Evolutionary conservation across 2,888 invertebrate species (phyloP).

Genomic region (Erynnis tages): DNA sequence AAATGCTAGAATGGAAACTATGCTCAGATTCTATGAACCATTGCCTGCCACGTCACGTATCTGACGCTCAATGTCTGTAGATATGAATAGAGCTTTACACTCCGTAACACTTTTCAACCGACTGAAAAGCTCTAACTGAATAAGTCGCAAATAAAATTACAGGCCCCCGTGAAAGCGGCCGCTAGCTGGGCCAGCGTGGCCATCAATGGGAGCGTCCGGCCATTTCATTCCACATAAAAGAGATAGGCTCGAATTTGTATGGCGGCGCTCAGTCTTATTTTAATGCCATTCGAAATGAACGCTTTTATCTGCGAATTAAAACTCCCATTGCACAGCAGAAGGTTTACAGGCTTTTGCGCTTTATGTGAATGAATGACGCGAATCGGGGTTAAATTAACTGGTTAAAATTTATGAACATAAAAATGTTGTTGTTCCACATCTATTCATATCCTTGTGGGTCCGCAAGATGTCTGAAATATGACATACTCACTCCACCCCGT

Average conservation of each 20-base stretch:
- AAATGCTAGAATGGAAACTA: no score
- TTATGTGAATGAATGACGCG: conserved; percentile 12
- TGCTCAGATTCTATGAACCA: no score
- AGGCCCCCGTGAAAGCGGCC: conserved; percentile 27
- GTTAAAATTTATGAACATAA: conserved; percentile 5
- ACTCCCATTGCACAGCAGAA: conserved; percentile 10
- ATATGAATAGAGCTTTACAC: no score
- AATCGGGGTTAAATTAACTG: conserved; percentile 18
- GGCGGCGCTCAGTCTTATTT: conserved; percentile 20
- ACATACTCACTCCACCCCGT: no score
- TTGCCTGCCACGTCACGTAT: no score
- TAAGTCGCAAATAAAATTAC: conserved; percentile 38
- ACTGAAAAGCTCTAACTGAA: conserved; percentile 35
- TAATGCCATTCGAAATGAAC: conserved; percentile 23
- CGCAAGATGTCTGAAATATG: no score
- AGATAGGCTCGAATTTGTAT: conserved; percentile 25
- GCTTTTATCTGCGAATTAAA: conserved; percentile 24
- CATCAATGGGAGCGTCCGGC: conserved; percentile 32
- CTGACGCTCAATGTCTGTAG: no score
- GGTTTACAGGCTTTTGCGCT: conserved; percentile 19
- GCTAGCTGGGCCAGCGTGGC: background rate
- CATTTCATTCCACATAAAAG: conserved; percentile 31
- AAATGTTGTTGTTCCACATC: no score
- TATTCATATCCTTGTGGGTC: no score
- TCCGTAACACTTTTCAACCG: conserved; percentile 35